phyloP scores from a whole-genome alignment of 2,113 vertebrate genomes.

The Apeltes quadracus region DNA sequence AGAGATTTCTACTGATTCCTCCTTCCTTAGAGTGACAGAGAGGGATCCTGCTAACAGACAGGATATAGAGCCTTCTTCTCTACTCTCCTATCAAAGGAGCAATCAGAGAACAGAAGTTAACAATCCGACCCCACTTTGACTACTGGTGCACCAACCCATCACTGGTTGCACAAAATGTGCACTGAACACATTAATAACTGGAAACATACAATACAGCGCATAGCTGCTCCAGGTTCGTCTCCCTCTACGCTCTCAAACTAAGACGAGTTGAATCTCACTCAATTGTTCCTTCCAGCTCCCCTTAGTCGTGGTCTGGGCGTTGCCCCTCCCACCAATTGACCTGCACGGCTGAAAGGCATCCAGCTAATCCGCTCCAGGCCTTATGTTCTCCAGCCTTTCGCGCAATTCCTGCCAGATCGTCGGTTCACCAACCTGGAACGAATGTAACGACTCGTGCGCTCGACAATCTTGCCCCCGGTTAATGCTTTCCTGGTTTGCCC shows the following conservation, averaged over 20 bases:
- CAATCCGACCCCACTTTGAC: constrained; percentile 39
- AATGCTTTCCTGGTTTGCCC: too few relatives aligned
- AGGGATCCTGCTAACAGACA: constrained; percentile 1
- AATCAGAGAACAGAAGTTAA: constrained; percentile 44
- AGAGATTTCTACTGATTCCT: constrained; percentile 19
- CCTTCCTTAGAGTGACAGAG: not conserved
- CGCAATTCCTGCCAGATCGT: too few relatives aligned
- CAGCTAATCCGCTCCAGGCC: too few relatives aligned
- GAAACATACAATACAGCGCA: not conserved
- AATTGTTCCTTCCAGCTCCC: not conserved
- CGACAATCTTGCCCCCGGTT: too few relatives aligned
- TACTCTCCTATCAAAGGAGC: constrained; percentile 45
- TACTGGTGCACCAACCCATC: constrained; percentile 25
- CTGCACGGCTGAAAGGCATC: too few relatives aligned
- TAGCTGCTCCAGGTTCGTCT: not conserved
- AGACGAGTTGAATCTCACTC: not conserved
- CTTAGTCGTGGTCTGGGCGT: too few relatives aligned
- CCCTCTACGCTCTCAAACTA: not conserved
- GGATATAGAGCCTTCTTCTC: constrained; percentile 20
- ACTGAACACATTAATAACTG: constrained; percentile 8
- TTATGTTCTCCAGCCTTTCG: too few relatives aligned
- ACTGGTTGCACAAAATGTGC: constrained; percentile 35
- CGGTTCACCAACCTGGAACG: too few relatives aligned
- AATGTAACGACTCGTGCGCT: too few relatives aligned
- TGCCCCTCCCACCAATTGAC: too few relatives aligned